Base-by-base conservation (phyloP, 2,888 invertebrate genomes). In the Asteroscopus sphinx region DNA sequence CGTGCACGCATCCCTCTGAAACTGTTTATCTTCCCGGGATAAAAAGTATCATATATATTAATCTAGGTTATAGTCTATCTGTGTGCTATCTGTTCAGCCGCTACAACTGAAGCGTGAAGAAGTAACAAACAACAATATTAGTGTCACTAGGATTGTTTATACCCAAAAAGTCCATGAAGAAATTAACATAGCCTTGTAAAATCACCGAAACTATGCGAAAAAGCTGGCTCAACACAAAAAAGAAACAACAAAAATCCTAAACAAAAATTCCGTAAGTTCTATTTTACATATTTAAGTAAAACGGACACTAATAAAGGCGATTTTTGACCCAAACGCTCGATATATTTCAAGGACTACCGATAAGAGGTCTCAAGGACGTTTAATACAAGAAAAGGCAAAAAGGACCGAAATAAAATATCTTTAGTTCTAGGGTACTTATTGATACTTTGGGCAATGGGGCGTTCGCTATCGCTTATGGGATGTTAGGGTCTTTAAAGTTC, bases 321-420 rank as follows among this genome's bases (percentile, higher is more conserved):
- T 48, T 48, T 48, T 54, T 30, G 40, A 68, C 63, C 47, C 40
- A 36, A 65, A 41, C 30, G 49, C 30, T 36, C 41, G 45, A 54
- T 49, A 61, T 61, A 42, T 30, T 21, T 17, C 6, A n/a, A 8
- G 25, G 15, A 66, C 45, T 32, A 36, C 41, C 41, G 21, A 46
- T 55, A 69, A 63, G 55, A 36, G 54, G 26, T 11, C 30, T 68
- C 30, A 32, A 73, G 58, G 35, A 52, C 54, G 46, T 67, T 55
- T 37, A 33, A 54, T 42, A 56, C 52, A 44, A 45, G 35, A 52
- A 68, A 66, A 47, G 64, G 55, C 35, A 44, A 55, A 68, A 58
- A 52, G 47, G 41, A 21, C 44, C 47, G 41, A 62, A 45, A 73
- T 66, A 61, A 73, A 73, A 69, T 68, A 54, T 69, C 40, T 69